These are phyloP conservation scores for Megalurothrips usitatus DNA, from an alignment of 2,888 invertebrate species.

Conservation along the genomic window DNA sequence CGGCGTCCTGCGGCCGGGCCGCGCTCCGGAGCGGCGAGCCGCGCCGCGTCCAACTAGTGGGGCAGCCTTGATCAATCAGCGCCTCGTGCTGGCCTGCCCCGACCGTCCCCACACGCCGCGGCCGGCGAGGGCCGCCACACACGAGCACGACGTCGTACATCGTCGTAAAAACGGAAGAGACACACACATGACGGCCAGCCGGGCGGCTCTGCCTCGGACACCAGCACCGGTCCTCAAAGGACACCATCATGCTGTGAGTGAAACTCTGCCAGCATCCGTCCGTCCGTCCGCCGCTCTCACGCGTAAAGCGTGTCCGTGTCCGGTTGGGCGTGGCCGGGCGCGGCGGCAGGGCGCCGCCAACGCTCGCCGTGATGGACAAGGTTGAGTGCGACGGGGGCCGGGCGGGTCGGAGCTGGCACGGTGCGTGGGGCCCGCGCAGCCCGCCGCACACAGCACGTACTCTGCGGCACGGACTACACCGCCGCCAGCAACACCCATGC, in stretches of 20 bases:
- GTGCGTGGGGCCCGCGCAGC: neutral
- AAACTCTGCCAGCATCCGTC: neutral
- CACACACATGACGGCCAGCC: neutral
- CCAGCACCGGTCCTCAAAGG: too few relatives aligned
- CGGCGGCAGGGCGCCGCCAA: constrained; percentile 6
- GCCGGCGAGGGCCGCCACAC: neutral
- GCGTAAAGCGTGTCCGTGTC: neutral
- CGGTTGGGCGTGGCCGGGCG: constrained; percentile 10
- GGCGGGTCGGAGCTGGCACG: neutral
- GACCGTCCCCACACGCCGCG: too few relatives aligned
- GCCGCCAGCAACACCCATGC: neutral
- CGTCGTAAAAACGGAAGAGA: too few relatives aligned
- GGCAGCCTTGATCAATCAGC: constrained; percentile 14
- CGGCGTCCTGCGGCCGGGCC: neutral
- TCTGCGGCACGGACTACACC: too few relatives aligned
- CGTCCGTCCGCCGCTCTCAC: neutral
- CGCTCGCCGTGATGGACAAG: constrained; percentile 11
- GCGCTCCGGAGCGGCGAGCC: neutral
- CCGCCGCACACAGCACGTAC: neutral
- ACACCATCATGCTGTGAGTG: neutral
- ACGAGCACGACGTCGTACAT: neutral
- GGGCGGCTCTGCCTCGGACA: neutral
- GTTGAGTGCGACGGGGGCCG: neutral
- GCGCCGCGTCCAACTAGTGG: neutral
- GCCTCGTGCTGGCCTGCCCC: neutral